These are phyloP conservation scores for Agriopis leucophaearia DNA, from an alignment of 2,888 invertebrate species.

Conservation along the genomic window DNA sequence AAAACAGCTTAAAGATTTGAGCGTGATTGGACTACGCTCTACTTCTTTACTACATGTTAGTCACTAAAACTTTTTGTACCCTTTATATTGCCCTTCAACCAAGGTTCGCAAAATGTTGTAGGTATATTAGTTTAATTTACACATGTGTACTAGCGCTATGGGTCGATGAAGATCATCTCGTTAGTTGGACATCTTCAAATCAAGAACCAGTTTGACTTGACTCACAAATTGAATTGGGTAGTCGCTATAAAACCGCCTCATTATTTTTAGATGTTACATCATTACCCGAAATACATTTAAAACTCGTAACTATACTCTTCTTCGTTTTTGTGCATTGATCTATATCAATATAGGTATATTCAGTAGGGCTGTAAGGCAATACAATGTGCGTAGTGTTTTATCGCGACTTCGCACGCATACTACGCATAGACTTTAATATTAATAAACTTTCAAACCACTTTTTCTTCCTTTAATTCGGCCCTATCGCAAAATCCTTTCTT, in stretches of 20 bases:
- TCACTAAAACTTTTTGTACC: too few relatives aligned
- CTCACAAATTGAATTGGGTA: constrained; percentile 47
- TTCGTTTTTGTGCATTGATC: constrained; percentile 6
- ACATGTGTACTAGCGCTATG: background rate
- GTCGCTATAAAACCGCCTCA: constrained; percentile 48
- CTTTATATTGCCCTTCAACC: too few relatives aligned
- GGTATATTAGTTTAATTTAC: background rate
- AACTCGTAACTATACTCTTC: background rate
- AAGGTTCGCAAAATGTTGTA: constrained; percentile 1
- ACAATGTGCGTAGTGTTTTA: too few relatives aligned
- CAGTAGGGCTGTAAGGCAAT: too few relatives aligned
- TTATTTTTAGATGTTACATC: constrained; percentile 58
- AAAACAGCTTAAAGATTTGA: too few relatives aligned
- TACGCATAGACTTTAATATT: too few relatives aligned
- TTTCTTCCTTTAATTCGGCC: too few relatives aligned
- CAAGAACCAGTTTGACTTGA: constrained; percentile 67
- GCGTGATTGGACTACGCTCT: too few relatives aligned
- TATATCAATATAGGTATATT: background rate
- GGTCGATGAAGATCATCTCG: constrained; percentile 42
- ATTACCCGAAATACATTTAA: constrained; percentile 35
- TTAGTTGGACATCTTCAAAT: constrained; percentile 62
- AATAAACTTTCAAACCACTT: too few relatives aligned
- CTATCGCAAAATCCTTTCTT: too few relatives aligned
- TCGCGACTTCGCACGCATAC: too few relatives aligned
- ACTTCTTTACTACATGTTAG: too few relatives aligned